These are phyloP conservation scores for Acromyrmex echinatior DNA, from an alignment of 1,140 invertebrate genomes.

Conservation along the genomic window DNA sequence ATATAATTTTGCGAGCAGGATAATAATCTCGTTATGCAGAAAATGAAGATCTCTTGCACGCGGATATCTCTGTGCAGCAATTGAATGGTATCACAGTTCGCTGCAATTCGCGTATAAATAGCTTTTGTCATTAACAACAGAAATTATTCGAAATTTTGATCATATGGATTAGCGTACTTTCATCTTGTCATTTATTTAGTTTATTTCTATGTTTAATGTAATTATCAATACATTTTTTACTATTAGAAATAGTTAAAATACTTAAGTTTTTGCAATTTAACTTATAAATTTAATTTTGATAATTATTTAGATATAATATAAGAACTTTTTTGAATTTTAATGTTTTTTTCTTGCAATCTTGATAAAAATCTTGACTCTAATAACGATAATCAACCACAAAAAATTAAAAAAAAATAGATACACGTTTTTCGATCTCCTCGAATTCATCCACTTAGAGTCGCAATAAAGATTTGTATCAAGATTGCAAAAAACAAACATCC, in stretches of 20 bases:
- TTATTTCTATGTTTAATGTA: neutral
- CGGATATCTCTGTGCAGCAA: neutral
- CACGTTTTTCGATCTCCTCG: too few relatives aligned
- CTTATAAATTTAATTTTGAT: too few relatives aligned
- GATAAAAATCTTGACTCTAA: too few relatives aligned
- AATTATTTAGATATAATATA: too few relatives aligned
- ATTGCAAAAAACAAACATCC: too few relatives aligned
- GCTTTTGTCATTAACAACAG: slow-evolving; percentile 1
- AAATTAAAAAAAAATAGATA: too few relatives aligned
- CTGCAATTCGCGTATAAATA: slow-evolving; percentile 18
- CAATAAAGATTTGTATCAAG: too few relatives aligned
- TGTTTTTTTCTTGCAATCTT: too few relatives aligned
- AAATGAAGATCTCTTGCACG: slow-evolving; percentile 17
- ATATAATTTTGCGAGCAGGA: neutral
- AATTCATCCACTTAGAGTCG: too few relatives aligned
- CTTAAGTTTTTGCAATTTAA: neutral
- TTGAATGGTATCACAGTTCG: slow-evolving; percentile 32
- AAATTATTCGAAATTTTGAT: slow-evolving; percentile 28
- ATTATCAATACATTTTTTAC: neutral
- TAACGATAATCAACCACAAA: too few relatives aligned
- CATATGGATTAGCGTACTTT: neutral
- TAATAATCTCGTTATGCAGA: slow-evolving; percentile 2
- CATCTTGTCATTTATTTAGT: slow-evolving; percentile 5
- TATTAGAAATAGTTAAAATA: slow-evolving; percentile 6
- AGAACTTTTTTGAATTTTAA: too few relatives aligned